A percentile compares a stretch with the other conserved stretches of the same genome.
Evolutionary conservation across 2,888 invertebrate genomes (phyloP).

Genomic region (Euspilapteryx auroguttella): DNA sequence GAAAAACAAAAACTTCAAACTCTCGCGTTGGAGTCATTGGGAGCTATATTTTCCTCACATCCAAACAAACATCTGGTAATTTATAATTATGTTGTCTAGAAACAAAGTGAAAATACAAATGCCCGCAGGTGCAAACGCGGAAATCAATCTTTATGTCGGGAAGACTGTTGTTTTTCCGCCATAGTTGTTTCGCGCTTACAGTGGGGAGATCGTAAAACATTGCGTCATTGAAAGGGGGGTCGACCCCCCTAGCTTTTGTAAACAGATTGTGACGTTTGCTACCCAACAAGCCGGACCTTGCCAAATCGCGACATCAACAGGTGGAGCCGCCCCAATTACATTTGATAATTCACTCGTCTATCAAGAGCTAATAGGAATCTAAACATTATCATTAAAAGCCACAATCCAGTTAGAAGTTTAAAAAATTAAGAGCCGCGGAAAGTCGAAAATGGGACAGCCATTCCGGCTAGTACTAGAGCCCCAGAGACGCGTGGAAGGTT

Average conservation of each 20-base stretch:
- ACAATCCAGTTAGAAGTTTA: neutral
- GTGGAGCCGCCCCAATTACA: conserved; percentile 20
- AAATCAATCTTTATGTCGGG: conserved; percentile 48
- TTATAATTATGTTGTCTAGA: conserved; percentile 10
- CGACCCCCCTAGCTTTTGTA: conserved; percentile 35
- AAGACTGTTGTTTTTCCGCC: conserved; percentile 49
- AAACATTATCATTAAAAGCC: no score
- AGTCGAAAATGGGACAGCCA: no score
- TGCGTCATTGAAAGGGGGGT: conserved; percentile 45
- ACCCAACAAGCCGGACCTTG: conserved; percentile 30
- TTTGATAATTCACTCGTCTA: no score
- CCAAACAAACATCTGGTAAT: conserved; percentile 9
- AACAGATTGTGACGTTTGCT: conserved; percentile 52
- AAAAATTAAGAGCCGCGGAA: neutral
- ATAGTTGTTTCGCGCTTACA: conserved; percentile 33
- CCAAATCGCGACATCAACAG: conserved; percentile 43
- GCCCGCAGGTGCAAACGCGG: conserved; percentile 32
- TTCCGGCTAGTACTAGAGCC: conserved; percentile 1
- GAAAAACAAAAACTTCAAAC: neutral
- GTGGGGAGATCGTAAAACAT: conserved; percentile 41
- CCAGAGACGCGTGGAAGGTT: no score
- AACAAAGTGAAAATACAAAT: conserved; percentile 23
- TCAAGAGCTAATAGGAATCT: no score
- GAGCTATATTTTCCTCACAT: neutral
- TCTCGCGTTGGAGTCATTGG: no score